Conservation (phyloP, 35 echinoderm and acorn worm species). For the Amphiura filiformis region DNA sequence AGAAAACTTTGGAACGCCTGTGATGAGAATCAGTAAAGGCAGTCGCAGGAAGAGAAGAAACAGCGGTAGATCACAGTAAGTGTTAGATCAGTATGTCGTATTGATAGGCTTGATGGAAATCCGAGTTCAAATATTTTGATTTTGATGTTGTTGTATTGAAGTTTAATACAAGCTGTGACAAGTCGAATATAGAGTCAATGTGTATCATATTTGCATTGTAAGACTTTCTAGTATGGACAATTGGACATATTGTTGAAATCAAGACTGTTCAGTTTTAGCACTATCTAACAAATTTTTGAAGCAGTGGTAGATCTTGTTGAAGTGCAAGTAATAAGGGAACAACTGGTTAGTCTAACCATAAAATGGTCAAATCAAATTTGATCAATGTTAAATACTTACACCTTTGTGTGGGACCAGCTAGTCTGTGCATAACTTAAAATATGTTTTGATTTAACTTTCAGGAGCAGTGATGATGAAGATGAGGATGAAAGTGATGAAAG, state of each 20-base stretch:
- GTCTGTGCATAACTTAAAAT: too few relatives aligned
- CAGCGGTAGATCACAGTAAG: conserved; percentile 61
- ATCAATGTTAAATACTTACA: too few relatives aligned
- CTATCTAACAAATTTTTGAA: not conserved
- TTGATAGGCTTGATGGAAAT: not conserved
- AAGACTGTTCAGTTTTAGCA: too few relatives aligned
- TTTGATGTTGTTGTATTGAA: too few relatives aligned
- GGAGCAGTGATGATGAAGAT: conserved; percentile 55
- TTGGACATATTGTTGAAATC: too few relatives aligned
- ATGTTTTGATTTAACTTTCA: not conserved
- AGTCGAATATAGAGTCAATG: too few relatives aligned
- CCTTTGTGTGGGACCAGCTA: too few relatives aligned
- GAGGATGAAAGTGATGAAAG: conserved; percentile 37
- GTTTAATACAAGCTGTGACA: too few relatives aligned
- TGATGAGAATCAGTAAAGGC: conserved; percentile 62
- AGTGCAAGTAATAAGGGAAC: not conserved
- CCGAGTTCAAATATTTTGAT: not conserved
- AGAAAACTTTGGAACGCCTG: conserved; percentile 99
- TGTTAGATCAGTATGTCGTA: not conserved
- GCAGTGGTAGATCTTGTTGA: not conserved
- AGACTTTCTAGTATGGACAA: too few relatives aligned
- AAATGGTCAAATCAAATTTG: too few relatives aligned
- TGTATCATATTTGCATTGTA: not conserved
- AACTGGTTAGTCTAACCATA: too few relatives aligned
- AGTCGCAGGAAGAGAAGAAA: conserved; percentile 64